phyloP scores from a whole-genome alignment of 2,888 invertebrate species.

The Dascillus cervinus region DNA sequence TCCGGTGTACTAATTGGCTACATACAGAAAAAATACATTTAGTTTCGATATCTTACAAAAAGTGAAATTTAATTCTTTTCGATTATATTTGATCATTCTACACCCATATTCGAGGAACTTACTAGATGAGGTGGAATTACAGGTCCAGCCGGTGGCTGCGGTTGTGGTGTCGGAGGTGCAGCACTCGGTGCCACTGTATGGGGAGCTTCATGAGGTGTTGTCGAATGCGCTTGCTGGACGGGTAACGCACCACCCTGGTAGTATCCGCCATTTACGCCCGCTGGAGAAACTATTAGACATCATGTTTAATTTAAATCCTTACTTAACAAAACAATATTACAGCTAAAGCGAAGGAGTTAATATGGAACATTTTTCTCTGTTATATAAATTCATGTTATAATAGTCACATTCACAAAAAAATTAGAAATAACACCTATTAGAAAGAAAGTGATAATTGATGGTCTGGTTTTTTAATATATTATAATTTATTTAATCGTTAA shows the following conservation, averaged over 20 bases:
- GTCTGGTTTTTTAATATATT: too few relatives aligned
- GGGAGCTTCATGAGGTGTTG: constrained; percentile 72
- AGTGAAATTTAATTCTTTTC: too few relatives aligned
- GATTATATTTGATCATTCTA: background rate
- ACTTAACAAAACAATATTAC: too few relatives aligned
- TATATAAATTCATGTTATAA: too few relatives aligned
- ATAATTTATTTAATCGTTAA: too few relatives aligned
- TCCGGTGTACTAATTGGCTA: constrained; percentile 78
- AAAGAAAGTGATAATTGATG: too few relatives aligned
- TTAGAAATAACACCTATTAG: too few relatives aligned
- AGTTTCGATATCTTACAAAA: background rate
- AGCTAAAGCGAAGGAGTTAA: too few relatives aligned
- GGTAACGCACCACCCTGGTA: constrained; percentile 65
- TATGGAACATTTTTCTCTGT: too few relatives aligned
- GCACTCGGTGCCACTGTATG: constrained; percentile 47
- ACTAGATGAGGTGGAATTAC: constrained; percentile 25
- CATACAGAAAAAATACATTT: constrained; percentile 28
- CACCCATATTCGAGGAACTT: constrained; percentile 5
- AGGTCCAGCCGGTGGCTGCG: constrained; percentile 44
- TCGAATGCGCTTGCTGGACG: constrained; percentile 82
- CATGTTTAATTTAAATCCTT: too few relatives aligned
- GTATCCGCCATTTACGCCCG: constrained; percentile 58
- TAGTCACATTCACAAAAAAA: too few relatives aligned
- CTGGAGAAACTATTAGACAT: constrained; percentile 22
- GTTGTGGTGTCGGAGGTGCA: constrained; percentile 44